Evolutionary conservation across 2,888 invertebrate genomes (phyloP).

Genomic region (Conops quadrifasciatus): DNA sequence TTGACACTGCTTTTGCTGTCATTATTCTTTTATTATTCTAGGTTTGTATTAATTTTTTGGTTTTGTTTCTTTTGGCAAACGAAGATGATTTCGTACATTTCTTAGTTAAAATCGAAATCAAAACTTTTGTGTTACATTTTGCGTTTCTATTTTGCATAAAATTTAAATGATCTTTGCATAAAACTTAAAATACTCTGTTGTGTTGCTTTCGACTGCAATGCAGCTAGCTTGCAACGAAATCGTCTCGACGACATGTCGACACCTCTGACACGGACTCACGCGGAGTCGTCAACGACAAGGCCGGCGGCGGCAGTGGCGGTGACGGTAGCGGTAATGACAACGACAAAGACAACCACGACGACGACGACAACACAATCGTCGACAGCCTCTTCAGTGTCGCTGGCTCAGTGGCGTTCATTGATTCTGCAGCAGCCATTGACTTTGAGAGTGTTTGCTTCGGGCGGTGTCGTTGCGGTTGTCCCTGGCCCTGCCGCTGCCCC

Average conservation of each 20-base stretch:
- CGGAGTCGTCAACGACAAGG: slow-evolving; percentile 4
- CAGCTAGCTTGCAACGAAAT: slow-evolving; percentile 55
- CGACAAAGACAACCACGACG: slow-evolving; percentile 11
- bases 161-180: slow-evolving; percentile 40
- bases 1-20: no score
- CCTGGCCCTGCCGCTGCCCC: slow-evolving; percentile 9
- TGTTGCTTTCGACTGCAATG: slow-evolving; percentile 44
- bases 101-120: slow-evolving; percentile 42
- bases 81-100: slow-evolving; percentile 36
- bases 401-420: slow-evolving; percentile 15
- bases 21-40: slow-evolving; percentile 32
- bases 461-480: slow-evolving; percentile 26
- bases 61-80: slow-evolving; percentile 46
- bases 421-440: slow-evolving; percentile 25
- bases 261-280: slow-evolving; percentile 21
- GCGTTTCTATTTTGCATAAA: slow-evolving; percentile 5
- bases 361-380: slow-evolving; percentile 22
- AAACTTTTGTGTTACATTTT: slow-evolving; percentile 39
- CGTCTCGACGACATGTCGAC: slow-evolving; percentile 27
- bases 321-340: slow-evolving; percentile 7
- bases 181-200: slow-evolving; percentile 25
- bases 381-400: slow-evolving; percentile 29
- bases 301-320: slow-evolving; percentile 7
- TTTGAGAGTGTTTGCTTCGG: slow-evolving; percentile 32
- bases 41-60: slow-evolving; percentile 40